A percentile compares a stretch with the other conserved stretches of the same genome.
Evolutionary conservation across 2,113 vertebrate genomes (phyloP).

Genomic region (Bambusicola thoracicus): DNA sequence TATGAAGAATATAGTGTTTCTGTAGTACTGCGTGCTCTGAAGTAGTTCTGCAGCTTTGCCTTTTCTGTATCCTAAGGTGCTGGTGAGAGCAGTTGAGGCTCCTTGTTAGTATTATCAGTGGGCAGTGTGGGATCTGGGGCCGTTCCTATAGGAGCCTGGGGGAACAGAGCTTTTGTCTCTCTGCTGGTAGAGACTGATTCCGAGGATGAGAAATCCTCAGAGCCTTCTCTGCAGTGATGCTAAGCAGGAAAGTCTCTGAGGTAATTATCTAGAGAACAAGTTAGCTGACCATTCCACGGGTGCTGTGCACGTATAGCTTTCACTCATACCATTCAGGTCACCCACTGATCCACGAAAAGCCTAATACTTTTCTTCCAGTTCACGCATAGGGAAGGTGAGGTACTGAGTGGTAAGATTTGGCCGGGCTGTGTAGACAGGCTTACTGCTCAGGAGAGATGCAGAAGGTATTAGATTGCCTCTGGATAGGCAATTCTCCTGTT

Average conservation of each 20-base stretch:
- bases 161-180: background rate
- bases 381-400: background rate
- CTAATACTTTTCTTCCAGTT: background rate
- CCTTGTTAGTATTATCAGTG: background rate
- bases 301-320: background rate
- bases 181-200: background rate
- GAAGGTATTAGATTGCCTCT: background rate
- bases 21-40: background rate
- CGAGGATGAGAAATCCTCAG: background rate
- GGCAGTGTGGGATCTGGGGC: background rate
- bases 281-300: background rate
- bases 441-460: background rate
- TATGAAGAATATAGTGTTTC: background rate
- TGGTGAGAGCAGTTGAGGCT: background rate
- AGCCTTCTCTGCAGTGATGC: background rate
- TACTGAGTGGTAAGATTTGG: background rate
- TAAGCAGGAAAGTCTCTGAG: background rate
- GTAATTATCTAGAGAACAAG: background rate
- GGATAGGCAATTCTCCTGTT: background rate
- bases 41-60: background rate
- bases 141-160: accelerated
- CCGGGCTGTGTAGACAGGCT: background rate
- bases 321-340: background rate
- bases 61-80: background rate
- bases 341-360: background rate